Conservation (phyloP, 2,113 vertebrate genomes). For the Prochilodus magdalenae region DNA sequence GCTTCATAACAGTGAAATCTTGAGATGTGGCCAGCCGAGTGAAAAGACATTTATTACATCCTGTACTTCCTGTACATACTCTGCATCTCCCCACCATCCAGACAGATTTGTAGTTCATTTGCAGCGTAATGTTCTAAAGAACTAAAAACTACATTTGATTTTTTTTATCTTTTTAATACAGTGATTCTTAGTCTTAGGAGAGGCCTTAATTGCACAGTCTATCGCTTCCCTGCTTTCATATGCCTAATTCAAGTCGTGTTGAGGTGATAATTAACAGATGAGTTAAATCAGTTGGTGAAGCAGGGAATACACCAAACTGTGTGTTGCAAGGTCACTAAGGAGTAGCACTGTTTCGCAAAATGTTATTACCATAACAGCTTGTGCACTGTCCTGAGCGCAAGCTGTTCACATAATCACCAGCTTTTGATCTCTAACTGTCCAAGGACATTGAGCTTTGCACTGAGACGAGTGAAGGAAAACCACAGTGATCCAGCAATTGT, state of each 20-base stretch:
- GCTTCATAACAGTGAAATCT: constrained; percentile 1
- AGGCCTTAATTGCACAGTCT: background rate
- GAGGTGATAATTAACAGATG: background rate
- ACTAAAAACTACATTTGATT: background rate
- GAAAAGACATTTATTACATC: constrained; percentile 28
- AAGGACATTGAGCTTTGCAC: background rate
- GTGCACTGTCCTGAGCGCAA: background rate
- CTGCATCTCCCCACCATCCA: background rate
- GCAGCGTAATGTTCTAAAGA: background rate
- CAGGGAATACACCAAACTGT: background rate
- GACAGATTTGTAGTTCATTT: background rate
- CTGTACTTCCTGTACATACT: background rate
- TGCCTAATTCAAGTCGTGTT: background rate
- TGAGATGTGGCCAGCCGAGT: constrained; percentile 15
- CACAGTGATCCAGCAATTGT: background rate
- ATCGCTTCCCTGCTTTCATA: background rate
- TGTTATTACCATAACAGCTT: background rate
- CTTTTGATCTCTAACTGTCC: background rate
- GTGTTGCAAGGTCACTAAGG: background rate
- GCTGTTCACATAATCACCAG: background rate
- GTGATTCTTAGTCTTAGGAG: background rate
- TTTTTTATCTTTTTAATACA: background rate
- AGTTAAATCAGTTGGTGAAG: background rate
- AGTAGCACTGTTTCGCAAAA: background rate
- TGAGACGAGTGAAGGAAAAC: background rate